Conservation (phyloP, 2,888 invertebrate genomes). For the Morinoia aosen region DNA sequence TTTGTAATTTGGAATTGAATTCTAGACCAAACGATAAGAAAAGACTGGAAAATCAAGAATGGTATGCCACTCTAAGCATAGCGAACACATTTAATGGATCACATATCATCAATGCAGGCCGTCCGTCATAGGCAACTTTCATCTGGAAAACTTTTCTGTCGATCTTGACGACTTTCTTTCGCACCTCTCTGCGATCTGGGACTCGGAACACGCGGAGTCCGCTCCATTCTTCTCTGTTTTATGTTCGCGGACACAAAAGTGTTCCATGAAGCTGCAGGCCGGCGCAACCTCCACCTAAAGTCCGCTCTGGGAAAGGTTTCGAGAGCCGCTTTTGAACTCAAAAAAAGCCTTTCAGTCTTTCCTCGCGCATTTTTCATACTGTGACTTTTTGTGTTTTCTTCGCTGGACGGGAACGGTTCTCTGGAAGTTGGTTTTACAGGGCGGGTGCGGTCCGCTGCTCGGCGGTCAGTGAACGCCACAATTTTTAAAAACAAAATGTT, state of each 20-base stretch:
- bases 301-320: background rate
- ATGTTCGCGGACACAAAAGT: background rate
- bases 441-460: background rate
- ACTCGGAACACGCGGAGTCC: background rate
- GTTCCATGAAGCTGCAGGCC: background rate
- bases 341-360: background rate
- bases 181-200: background rate
- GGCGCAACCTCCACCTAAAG: background rate
- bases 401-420: constrained; percentile 2
- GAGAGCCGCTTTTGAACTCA: background rate
- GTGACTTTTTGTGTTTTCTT: background rate
- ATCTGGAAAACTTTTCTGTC: background rate
- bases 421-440: background rate
- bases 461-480: background rate
- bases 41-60: background rate
- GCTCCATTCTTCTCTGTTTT: background rate
- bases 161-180: background rate
- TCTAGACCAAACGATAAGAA: background rate
- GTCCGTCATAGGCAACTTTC: background rate
- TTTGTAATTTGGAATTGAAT: background rate
- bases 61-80: background rate
- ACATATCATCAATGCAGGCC: background rate
- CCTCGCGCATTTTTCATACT: background rate
- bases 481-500: background rate
- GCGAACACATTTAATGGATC: background rate